Percentiles rank a stretch among this genome's conserved stretches.
Conservation (phyloP, 2,888 invertebrate species). For the Sialis fuliginosa region DNA sequence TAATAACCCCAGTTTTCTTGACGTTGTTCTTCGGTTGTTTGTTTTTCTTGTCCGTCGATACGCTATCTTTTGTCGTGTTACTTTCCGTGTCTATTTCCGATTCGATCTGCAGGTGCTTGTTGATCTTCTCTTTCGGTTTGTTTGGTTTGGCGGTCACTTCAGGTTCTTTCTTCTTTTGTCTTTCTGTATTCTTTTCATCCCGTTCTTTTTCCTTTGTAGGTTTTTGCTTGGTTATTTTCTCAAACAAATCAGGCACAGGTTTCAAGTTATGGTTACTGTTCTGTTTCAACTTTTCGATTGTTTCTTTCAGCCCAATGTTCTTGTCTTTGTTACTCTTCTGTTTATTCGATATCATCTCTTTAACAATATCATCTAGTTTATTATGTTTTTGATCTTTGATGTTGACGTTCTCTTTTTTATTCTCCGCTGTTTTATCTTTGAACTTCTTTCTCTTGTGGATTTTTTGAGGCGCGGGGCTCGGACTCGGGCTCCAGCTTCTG, state of each 20-base stretch:
- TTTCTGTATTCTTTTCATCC: constrained; percentile 9
- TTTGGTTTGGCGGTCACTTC: constrained; percentile 16
- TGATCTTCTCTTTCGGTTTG: constrained; percentile 13
- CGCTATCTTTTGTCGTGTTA: constrained; percentile 18
- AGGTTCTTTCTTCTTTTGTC: constrained; percentile 18
- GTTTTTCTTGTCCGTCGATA: constrained; percentile 14
- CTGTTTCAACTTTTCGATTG: constrained; percentile 40
- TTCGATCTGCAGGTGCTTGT: constrained; percentile 8
- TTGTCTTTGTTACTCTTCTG: constrained; percentile 25
- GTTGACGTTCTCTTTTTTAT: background rate
- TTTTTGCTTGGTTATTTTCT: constrained; percentile 18
- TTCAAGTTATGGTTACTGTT: constrained; percentile 38
- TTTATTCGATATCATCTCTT: background rate
- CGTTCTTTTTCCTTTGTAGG: constrained; percentile 11
- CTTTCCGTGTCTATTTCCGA: constrained; percentile 18
- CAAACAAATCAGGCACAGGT: constrained; percentile 20
- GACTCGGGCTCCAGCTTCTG: constrained; percentile 18
- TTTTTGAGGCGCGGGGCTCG: constrained; percentile 16
- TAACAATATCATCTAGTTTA: constrained; percentile 2
- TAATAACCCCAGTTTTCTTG: constrained; percentile 19
- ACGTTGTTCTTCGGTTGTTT: constrained; percentile 12
- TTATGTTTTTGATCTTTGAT: background rate
- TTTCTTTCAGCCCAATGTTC: constrained; percentile 30
- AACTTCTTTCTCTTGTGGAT: constrained; percentile 5
- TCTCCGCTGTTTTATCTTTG: background rate